Conservation (phyloP, 2,888 invertebrate genomes). For the Volucella bombylans region DNA sequence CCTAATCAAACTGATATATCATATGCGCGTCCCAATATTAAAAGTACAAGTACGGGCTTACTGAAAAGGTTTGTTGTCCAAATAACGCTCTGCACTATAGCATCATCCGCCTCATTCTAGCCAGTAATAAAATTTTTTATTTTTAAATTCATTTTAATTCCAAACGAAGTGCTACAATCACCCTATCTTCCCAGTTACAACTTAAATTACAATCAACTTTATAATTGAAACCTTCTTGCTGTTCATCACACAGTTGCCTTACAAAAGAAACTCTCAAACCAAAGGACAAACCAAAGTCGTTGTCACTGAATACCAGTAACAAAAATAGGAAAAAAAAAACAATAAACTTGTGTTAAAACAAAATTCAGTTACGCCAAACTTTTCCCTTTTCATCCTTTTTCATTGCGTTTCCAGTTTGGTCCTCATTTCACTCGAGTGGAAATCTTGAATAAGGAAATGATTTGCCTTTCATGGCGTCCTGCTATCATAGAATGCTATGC, state of each 20-base stretch:
- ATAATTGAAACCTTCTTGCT: slow-evolving; percentile 6
- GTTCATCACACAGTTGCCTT: not conserved
- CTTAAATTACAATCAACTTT: slow-evolving; percentile 17
- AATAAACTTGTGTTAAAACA: slow-evolving; percentile 56
- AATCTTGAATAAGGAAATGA: slow-evolving; percentile 73
- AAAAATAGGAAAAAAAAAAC: slow-evolving; percentile 4
- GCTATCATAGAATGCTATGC: slow-evolving; percentile 17
- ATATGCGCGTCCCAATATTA: too few relatives aligned
- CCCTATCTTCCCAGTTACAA: not conserved
- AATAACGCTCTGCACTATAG: too few relatives aligned
- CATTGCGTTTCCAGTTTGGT: slow-evolving; percentile 6
- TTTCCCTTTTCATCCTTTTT: slow-evolving; percentile 34
- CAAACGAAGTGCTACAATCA: not conserved
- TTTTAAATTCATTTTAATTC: too few relatives aligned
- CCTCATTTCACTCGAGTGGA: slow-evolving; percentile 67
- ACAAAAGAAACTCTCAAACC: not conserved
- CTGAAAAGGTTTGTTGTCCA: too few relatives aligned
- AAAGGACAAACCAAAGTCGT: slow-evolving; percentile 20
- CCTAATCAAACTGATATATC: too few relatives aligned
- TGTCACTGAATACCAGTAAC: not conserved
- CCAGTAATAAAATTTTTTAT: too few relatives aligned
- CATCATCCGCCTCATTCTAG: too few relatives aligned
- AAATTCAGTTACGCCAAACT: slow-evolving; percentile 69
- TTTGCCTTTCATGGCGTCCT: slow-evolving; percentile 65
- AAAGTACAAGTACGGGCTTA: too few relatives aligned